A percentile compares a stretch with the other conserved stretches of the same genome.
phyloP scores from a whole-genome alignment of 2,888 invertebrate species.

The Acleris emargana region DNA sequence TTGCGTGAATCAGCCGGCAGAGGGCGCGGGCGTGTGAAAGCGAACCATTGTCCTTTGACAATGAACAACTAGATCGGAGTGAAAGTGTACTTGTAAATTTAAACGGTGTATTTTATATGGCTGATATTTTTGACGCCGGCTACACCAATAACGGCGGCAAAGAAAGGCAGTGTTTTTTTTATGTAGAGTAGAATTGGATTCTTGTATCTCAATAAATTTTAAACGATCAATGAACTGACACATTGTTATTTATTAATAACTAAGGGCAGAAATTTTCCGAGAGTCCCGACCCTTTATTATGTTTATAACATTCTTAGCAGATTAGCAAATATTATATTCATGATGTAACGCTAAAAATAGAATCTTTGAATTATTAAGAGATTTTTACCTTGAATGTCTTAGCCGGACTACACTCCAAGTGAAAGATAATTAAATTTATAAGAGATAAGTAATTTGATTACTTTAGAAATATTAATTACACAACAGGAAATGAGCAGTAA shows the following conservation, averaged over 20 bases:
- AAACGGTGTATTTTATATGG: conserved; percentile 22
- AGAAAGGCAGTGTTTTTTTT: no score
- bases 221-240: no score
- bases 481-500: conserved; percentile 9
- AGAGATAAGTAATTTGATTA: conserved; percentile 20
- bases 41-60: conserved; percentile 68
- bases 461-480: conserved; percentile 19
- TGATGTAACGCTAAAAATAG: no score
- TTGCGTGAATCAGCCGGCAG: conserved; percentile 48
- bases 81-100: conserved; percentile 58
- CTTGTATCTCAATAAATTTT: no score
- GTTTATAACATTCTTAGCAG: no score
- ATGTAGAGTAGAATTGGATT: no score
- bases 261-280: no score
- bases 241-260: no score
- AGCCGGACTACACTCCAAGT: neutral
- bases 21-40: conserved; percentile 67
- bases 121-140: conserved; percentile 1
- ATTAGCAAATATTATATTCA: no score
- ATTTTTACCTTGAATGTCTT: neutral
- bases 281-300: no score
- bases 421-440: conserved; percentile 16
- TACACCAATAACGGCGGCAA: no score
- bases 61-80: conserved; percentile 68
- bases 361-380: no score